Conservation (phyloP, 2,888 invertebrate genomes). For the Melinaea menophilus region DNA sequence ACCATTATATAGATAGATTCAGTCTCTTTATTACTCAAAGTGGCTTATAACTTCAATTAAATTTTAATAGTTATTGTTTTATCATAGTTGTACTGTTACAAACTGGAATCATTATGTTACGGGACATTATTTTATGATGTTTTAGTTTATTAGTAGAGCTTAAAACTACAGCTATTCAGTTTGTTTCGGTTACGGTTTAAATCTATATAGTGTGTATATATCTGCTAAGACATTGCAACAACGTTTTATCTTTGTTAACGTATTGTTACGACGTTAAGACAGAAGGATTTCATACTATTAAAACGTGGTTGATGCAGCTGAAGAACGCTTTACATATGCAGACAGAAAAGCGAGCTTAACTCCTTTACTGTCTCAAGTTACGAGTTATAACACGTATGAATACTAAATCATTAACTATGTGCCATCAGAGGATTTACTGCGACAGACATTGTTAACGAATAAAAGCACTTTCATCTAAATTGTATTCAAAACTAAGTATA, state of each 20-base stretch:
- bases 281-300: slow-evolving; percentile 18
- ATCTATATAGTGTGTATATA: not conserved
- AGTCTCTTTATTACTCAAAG: slow-evolving; percentile 5
- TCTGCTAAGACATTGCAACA: not conserved
- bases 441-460: too few relatives aligned
- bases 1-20: slow-evolving; percentile 6
- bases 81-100: not conserved
- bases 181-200: too few relatives aligned
- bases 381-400: slow-evolving; percentile 17
- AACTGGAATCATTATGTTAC: too few relatives aligned
- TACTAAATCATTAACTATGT: slow-evolving; percentile 22
- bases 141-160: too few relatives aligned
- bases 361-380: slow-evolving; percentile 18
- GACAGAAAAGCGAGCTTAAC: slow-evolving; percentile 18
- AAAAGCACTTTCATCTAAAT: too few relatives aligned
- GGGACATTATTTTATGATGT: too few relatives aligned
- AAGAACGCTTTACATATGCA: slow-evolving; percentile 28
- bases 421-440: not conserved
- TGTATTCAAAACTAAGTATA: too few relatives aligned
- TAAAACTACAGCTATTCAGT: too few relatives aligned
- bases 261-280: slow-evolving; percentile 13
- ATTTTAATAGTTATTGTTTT: slow-evolving; percentile 2
- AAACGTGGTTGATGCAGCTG: slow-evolving; percentile 16
- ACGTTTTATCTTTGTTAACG: slow-evolving; percentile 6
- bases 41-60: slow-evolving; percentile 3